phyloP scores from a whole-genome alignment of 1,140 invertebrate genomes.

The Ridgeia piscesae region DNA sequence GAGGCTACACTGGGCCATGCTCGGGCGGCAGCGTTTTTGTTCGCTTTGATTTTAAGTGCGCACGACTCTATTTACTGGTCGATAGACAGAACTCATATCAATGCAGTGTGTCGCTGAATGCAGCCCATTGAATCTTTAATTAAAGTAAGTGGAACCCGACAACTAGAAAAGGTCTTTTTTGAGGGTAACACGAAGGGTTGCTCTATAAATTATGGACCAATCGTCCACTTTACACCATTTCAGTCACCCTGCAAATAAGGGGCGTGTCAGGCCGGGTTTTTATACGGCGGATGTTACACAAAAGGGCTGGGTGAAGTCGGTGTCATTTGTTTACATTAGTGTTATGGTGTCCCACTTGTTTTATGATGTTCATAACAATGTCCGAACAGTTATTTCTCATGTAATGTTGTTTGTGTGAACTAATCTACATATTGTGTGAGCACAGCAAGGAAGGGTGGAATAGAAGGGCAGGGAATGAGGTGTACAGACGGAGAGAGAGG shows the following conservation, averaged over 20 bases:
- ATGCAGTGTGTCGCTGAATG: not conserved
- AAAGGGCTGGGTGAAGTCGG: not conserved
- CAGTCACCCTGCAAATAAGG: not conserved
- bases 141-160: not conserved
- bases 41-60: slow-evolving; percentile 1
- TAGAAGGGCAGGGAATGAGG: not conserved
- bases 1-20: not conserved
- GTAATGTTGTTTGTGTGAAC: not conserved
- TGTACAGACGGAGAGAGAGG: not conserved
- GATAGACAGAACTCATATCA: not conserved
- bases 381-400: not conserved
- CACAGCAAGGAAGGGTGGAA: not conserved
- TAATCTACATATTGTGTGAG: no score
- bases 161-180: not conserved
- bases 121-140: not conserved
- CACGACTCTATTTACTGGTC: not conserved
- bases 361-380: not conserved
- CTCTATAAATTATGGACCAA: slow-evolving; percentile 1
- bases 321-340: not conserved
- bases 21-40: not conserved
- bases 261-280: not conserved
- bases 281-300: not conserved
- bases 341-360: not conserved
- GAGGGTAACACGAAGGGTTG: not conserved
- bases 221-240: not conserved